Percentiles rank a stretch among this genome's conserved stretches.
Evolutionary conservation across 2,113 vertebrate genomes (phyloP).

Genomic region (Otolemur garnettii): DNA sequence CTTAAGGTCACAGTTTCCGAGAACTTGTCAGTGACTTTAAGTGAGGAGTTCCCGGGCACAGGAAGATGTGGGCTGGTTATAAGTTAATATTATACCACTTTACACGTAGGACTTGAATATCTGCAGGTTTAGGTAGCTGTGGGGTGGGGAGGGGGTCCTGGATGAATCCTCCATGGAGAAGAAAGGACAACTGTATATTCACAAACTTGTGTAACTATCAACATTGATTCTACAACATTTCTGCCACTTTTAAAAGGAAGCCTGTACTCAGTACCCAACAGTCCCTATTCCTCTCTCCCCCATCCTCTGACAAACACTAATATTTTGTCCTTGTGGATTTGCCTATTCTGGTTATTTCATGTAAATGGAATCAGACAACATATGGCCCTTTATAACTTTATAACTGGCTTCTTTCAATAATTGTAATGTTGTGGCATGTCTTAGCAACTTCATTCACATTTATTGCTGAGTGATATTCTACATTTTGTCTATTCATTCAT

Average conservation of each 20-base stretch:
- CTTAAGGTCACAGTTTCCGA: background rate
- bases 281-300: background rate
- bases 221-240: background rate
- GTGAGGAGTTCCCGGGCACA: background rate
- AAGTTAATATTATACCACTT: background rate
- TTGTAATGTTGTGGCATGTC: background rate
- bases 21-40: background rate
- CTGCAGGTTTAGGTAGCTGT: background rate
- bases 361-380: background rate
- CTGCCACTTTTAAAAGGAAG: background rate
- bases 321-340: background rate
- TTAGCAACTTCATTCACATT: background rate
- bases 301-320: background rate
- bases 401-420: background rate
- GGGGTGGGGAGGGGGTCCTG: background rate
- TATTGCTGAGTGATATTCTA: background rate
- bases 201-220: background rate
- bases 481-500: slow-evolving; percentile 19
- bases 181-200: background rate
- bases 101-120: background rate
- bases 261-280: background rate
- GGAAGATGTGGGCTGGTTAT: background rate
- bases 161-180: background rate
- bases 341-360: background rate
- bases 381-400: background rate